A percentile compares a stretch with the other conserved stretches of the same genome.
phyloP scores from a whole-genome alignment of 2,113 vertebrate species.

The Gnathonemus echidnorhynchus region DNA sequence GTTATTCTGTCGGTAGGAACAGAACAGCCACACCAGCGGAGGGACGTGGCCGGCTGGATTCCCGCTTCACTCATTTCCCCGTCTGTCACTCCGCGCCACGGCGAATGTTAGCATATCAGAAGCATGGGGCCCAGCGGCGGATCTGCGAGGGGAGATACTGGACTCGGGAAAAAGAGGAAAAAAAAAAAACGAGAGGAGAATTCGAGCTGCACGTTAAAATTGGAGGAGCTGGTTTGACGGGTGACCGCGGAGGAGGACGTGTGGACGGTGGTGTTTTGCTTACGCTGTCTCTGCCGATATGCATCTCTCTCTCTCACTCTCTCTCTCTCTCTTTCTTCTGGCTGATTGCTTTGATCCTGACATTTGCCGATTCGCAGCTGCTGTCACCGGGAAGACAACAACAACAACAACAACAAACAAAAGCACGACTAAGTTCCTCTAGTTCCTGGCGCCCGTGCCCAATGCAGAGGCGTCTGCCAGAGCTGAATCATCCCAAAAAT shows the following conservation, averaged over 20 bases:
- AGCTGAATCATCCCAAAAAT: neutral
- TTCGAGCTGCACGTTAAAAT: neutral
- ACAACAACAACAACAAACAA: neutral
- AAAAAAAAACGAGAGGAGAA: neutral
- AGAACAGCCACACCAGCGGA: neutral
- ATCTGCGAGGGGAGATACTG: neutral
- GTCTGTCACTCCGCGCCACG: neutral
- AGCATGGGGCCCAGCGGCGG: neutral
- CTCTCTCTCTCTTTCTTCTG: neutral
- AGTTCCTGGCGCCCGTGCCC: neutral
- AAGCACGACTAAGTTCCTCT: neutral
- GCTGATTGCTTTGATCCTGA: neutral
- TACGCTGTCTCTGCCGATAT: neutral
- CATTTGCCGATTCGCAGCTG: neutral
- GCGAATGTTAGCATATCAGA: neutral
- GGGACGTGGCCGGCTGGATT: neutral
- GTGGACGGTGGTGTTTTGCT: neutral
- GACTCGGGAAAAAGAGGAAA: too few relatives aligned
- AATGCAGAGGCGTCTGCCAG: neutral
- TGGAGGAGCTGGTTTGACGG: neutral
- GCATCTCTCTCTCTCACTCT: neutral
- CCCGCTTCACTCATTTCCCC: neutral
- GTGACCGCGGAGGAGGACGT: neutral
- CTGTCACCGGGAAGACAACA: neutral
- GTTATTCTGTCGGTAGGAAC: neutral